phyloP scores from a whole-genome alignment of 2,888 invertebrate genomes.

The Pseudococcus jackbeardsleyi region DNA sequence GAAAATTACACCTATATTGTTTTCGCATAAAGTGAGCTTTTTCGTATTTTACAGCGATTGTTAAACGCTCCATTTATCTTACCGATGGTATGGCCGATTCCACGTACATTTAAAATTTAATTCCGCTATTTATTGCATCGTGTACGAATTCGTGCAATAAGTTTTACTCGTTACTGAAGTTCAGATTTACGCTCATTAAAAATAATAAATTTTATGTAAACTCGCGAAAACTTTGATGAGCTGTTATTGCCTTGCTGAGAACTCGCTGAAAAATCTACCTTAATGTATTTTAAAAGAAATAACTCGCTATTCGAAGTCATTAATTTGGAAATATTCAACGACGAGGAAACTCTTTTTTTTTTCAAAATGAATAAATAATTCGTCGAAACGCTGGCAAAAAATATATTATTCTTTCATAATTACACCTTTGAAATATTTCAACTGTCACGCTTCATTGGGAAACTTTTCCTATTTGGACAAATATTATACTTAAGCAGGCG shows the following conservation, averaged over 20 bases:
- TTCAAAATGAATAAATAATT: slow-evolving; percentile 37
- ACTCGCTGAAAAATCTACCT: slow-evolving; percentile 24
- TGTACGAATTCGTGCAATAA: slow-evolving; percentile 1
- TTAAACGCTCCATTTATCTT: slow-evolving; percentile 3
- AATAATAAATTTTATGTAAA: slow-evolving; percentile 36
- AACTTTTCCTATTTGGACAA: slow-evolving; percentile 8
- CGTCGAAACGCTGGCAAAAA: slow-evolving; percentile 17
- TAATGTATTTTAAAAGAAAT: slow-evolving; percentile 36
- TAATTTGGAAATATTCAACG: slow-evolving; percentile 52
- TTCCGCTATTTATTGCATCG: slow-evolving; percentile 18
- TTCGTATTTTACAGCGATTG: neutral
- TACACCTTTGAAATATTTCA: slow-evolving; percentile 48
- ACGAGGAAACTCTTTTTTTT: slow-evolving; percentile 11
- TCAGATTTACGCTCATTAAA: slow-evolving; percentile 45
- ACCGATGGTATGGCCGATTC: neutral
- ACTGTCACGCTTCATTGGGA: slow-evolving; percentile 46
- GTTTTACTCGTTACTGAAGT: slow-evolving; percentile 21
- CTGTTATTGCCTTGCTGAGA: slow-evolving; percentile 32
- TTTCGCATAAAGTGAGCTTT: neutral
- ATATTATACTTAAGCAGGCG: neutral
- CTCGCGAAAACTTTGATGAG: slow-evolving; percentile 48
- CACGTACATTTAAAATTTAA: slow-evolving; percentile 28
- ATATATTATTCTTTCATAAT: slow-evolving; percentile 49
- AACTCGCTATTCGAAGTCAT: slow-evolving; percentile 46
- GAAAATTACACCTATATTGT: neutral